Evolutionary conservation across 1,140 invertebrate genomes (phyloP).

Genomic region (Lamellibrachia luymesi): DNA sequence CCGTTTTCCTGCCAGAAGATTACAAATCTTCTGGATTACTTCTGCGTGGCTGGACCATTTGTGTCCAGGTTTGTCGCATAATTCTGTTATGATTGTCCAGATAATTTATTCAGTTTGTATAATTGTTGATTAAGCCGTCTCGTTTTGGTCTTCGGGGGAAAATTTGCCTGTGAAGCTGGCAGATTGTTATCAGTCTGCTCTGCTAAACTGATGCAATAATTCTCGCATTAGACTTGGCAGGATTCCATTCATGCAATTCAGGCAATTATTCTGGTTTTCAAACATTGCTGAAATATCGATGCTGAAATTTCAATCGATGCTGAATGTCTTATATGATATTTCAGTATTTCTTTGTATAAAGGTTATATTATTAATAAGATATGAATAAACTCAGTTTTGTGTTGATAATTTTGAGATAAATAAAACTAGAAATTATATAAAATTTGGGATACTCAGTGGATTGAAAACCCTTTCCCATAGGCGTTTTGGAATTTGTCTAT

Average conservation of each 20-base stretch:
- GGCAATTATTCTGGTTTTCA: not conserved
- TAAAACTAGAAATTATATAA: not conserved
- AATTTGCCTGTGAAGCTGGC: not conserved
- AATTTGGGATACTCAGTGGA: not conserved
- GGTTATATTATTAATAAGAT: not conserved
- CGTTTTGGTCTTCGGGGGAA: not conserved
- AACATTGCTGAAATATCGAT: not conserved
- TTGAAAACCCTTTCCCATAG: not conserved
- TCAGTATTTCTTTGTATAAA: not conserved
- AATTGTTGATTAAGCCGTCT: not conserved
- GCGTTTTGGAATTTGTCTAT: not conserved
- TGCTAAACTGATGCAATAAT: not conserved
- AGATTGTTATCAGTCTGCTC: not conserved
- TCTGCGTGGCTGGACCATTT: not conserved
- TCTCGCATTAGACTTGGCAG: not conserved
- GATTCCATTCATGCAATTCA: not conserved
- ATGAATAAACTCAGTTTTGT: not conserved
- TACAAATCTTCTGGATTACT: not conserved
- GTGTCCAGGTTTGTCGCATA: not conserved
- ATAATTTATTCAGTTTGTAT: slow-evolving; percentile 2
- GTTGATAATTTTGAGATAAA: not conserved
- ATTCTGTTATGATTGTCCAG: slow-evolving; percentile 5
- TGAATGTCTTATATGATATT: not conserved
- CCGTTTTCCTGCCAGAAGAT: not conserved
- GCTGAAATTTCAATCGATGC: too few species aligned